Base-by-base conservation (phyloP, 2,888 invertebrate genomes). In the Schizotus pectinicornis region DNA sequence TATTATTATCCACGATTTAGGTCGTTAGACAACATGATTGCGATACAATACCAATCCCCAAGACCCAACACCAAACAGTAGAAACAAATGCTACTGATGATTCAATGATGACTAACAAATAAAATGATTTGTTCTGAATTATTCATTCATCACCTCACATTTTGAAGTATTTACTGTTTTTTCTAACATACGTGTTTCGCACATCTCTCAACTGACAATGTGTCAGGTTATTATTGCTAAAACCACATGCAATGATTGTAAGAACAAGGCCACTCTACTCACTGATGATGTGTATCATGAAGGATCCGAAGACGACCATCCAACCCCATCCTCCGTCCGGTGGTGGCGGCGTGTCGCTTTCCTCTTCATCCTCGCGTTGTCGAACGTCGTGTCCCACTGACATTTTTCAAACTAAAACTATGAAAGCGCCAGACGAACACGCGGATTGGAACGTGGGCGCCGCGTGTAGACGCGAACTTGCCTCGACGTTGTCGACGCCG, bases 291-390 rank as follows among this genome's bases (percentile, higher is more conserved):
- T 98, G 98, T 71, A 98, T 94, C 90, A 97, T 90, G 81, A 98
- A 98, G 6, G 96, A 96, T 14, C 92, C 95, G 75, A 95, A 90
- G 52, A 95, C 95, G 48, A 96, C 92, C 80, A 91, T 84, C 94
- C 95, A 95, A 0, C 96, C 96, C 95, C 95, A 96, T 7, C 95
- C 96, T 0, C 95, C 95, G 75, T 95, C 95, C 0, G 93, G 94
- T 11, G 92, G 91, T 59, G 86, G 79, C 5, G 85, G 82, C 51
- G 71, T 64, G 56, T 73, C 69, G 38, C 65, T 67, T 37, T 74
- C 74, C 36, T 77, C 76, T 53, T 78, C 78, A 22, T 77, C 74
- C 39, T 70, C 72, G 12, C 59, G 59, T 13, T 56, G 61, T 53
- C 65, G 69, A 48, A 60, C 59, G 35, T 38, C 59, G 45, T 65